A percentile compares a stretch with the other conserved stretches of the same genome.
phyloP scores from a whole-genome alignment of 2,797 vertebrate genomes.

The Enteromius radiatus region DNA sequence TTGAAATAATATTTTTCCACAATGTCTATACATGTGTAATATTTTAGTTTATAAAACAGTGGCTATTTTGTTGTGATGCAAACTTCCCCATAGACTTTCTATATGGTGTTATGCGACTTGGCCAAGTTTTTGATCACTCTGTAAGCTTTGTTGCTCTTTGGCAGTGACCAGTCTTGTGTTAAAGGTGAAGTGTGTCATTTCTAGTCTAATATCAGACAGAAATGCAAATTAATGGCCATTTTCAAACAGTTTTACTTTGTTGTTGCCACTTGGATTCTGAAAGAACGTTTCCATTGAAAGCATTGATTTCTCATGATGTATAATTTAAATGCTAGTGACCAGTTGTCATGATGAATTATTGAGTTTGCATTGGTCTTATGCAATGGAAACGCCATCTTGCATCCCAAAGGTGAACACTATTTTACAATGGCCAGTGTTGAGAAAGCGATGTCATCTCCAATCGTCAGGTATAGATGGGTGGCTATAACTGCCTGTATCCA shows the following conservation, averaged over 20 bases:
- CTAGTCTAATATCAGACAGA: not conserved
- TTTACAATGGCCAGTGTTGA: not conserved
- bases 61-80: not conserved
- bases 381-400: not conserved
- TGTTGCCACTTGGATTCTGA: not conserved
- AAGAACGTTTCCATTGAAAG: not conserved
- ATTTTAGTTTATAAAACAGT: not conserved
- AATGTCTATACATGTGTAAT: not conserved
- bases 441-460: conserved; percentile 5
- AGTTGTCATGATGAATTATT: no score
- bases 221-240: not conserved
- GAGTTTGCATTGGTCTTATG: not conserved
- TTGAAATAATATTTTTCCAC: not conserved
- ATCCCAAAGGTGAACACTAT: not conserved
- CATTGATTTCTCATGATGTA: not conserved
- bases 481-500: not conserved
- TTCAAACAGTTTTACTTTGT: not conserved
- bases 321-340: not conserved
- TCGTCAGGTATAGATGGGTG: conserved; percentile 8
- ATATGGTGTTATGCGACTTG: not conserved
- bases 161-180: no score
- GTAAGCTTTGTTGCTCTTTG: not conserved
- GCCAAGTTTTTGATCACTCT: not conserved
- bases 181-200: not conserved
- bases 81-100: not conserved